phyloP scores from a whole-genome alignment of 2,113 vertebrate species.

The Ibidorhyncha struthersii region DNA sequence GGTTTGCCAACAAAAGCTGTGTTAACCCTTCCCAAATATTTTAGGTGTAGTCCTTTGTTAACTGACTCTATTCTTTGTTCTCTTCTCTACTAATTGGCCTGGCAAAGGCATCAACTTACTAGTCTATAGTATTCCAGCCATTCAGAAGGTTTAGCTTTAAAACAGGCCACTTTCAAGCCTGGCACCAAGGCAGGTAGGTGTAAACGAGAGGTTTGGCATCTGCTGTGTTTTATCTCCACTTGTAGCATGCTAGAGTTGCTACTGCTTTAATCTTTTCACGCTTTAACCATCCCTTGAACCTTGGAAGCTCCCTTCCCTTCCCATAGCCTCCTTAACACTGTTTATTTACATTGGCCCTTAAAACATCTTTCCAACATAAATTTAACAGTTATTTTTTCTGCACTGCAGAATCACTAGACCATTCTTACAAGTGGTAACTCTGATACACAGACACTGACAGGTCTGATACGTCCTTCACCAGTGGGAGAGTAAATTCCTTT shows the following conservation, averaged over 20 bases:
- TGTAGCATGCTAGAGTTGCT: rapidly evolving
- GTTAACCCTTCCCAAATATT: background rate
- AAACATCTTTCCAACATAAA: background rate
- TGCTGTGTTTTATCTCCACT: background rate
- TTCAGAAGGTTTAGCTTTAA: background rate
- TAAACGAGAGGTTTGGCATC: background rate
- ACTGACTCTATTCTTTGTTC: background rate
- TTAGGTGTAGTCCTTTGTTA: background rate
- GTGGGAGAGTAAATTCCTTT: background rate
- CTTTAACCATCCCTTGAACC: background rate
- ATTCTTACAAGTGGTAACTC: background rate
- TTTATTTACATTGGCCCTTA: background rate
- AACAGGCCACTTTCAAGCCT: background rate
- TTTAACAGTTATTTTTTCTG: background rate
- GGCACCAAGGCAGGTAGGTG: background rate
- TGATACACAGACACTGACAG: rapidly evolving
- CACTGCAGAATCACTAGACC: background rate
- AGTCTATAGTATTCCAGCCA: background rate
- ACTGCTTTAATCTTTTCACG: background rate
- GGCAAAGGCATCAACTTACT: background rate
- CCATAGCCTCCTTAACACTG: background rate
- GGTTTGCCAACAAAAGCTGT: background rate
- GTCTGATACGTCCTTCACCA: too few species aligned
- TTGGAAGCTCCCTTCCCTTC: background rate
- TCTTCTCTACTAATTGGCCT: background rate